Evolutionary conservation across 2,888 invertebrate species (phyloP).

Genomic region (Drosophila putrida): DNA sequence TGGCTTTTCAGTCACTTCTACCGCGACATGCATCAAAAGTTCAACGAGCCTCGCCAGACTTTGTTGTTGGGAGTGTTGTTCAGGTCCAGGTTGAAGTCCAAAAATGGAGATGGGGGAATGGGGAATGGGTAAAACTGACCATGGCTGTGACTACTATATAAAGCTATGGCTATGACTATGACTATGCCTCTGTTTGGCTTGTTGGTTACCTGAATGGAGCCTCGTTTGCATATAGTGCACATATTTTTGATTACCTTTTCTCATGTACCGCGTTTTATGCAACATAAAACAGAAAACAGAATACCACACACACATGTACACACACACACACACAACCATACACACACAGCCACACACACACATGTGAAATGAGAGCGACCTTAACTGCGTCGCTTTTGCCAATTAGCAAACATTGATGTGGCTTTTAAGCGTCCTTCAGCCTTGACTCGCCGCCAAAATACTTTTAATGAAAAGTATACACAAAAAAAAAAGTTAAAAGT

Average conservation of each 20-base stretch:
- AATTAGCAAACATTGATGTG: conserved; percentile 69
- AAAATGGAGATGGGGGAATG: too few species aligned
- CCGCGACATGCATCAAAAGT: conserved; percentile 66
- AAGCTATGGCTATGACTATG: not conserved
- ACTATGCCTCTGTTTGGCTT: conserved; percentile 9
- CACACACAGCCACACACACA: not conserved
- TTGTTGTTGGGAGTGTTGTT: conserved; percentile 20
- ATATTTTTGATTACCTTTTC: conserved; percentile 57
- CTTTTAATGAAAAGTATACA: conserved; percentile 6
- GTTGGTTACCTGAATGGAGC: conserved; percentile 21
- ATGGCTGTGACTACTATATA: conserved; percentile 1
- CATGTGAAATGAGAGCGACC: not conserved
- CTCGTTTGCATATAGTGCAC: conserved; percentile 53
- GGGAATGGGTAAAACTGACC: conserved; percentile 3
- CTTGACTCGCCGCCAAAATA: not conserved
- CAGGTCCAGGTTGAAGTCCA: not conserved
- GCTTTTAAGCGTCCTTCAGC: conserved; percentile 33
- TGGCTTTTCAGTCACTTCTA: conserved; percentile 65
- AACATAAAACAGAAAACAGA: conserved; percentile 46
- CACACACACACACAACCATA: not conserved
- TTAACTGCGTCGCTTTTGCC: conserved; percentile 51
- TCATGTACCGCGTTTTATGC: conserved; percentile 58
- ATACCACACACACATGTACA: conserved; percentile 4
- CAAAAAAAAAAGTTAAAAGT: not conserved
- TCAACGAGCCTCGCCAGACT: conserved; percentile 64